Evolutionary conservation across 1,140 invertebrate species (phyloP), one percentile per base, ranked within the genome.

Genomic region (Spodoptera frugiperda): DNA sequence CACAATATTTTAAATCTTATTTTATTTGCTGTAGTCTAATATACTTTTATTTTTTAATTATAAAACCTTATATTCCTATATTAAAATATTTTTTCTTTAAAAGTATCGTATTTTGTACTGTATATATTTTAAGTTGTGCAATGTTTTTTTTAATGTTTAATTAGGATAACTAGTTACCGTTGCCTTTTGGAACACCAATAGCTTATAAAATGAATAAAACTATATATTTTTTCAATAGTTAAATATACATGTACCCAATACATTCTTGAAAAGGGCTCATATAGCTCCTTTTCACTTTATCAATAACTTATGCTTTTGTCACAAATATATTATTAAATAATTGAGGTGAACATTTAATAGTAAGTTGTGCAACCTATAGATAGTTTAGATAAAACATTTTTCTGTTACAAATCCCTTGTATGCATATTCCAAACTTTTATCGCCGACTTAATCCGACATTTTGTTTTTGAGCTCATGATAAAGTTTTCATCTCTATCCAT

Each of bases 171-270:
- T 17, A 30, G 59, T 46, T 63, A 63, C 33, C 59, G n/a, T 17
- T 46, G 59, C 59, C 59, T 63, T 63, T 63, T 44, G 44, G n/a
- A 63, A 63, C 33, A 63, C 33, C 59, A 63, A 63, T 63, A 63
- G 59, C 15, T 44, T 39, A 44, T 44, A 63, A 44, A 63, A 63
- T 44, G 15, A 11, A 30, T 14, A 39, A n/a, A n/a, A 4, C 8
- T 39, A 10, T 44, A n/a, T 63, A 63, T 44, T 44, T 61, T 63
- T 63, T 15, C 51, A 53, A 17, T 63, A 17, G 44, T 33, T 25
- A 25, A 4, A 44, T 17, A 63, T 15, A 44, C 9, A 15, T 63
- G 10, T 19, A 63, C 6, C 33, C 33, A 10, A 39, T 39, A 10
- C 33, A 39, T 39, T 39, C 1, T 39, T 39, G 6, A 39, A 39